Conservation (phyloP, 2,888 invertebrate genomes). For the Drosophila mayaguana region DNA sequence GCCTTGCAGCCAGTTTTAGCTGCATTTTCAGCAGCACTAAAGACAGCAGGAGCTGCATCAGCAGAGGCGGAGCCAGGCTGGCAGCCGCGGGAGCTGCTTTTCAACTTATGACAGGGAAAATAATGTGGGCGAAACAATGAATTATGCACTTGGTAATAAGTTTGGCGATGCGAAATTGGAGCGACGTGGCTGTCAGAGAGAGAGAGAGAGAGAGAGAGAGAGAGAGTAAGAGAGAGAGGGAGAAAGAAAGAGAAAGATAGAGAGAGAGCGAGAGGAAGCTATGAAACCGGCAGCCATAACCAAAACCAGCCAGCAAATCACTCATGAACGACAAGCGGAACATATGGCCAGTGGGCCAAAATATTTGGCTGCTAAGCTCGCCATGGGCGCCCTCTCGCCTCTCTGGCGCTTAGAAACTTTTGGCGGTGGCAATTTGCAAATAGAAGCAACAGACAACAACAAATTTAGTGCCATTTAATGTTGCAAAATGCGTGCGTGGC, state of each 20-base stretch:
- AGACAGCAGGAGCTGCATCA: background rate
- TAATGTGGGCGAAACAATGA: conserved; percentile 81
- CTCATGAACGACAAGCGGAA: conserved; percentile 71
- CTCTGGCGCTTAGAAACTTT: conserved; percentile 52
- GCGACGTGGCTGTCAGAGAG: conserved; percentile 42
- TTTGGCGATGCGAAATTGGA: conserved; percentile 72
- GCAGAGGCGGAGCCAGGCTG: background rate
- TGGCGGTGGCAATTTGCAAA: conserved; percentile 70
- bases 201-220: background rate
- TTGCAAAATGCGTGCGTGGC: conserved; percentile 77
- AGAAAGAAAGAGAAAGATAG: background rate
- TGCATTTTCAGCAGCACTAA: conserved; percentile 7
- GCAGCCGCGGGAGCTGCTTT: conserved; percentile 32
- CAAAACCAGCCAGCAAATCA: conserved; percentile 69
- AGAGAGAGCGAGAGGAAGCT: background rate
- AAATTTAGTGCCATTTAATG: conserved; percentile 80
- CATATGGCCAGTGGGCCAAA: conserved; percentile 57
- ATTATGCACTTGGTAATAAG: conserved; percentile 80
- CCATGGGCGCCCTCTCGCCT: background rate
- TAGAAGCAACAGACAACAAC: conserved; percentile 72
- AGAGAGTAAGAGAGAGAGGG: background rate
- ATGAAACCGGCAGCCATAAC: conserved; percentile 39
- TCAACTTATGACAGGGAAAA: conserved; percentile 76
- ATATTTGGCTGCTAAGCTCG: conserved; percentile 16
- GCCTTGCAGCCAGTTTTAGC: conserved; percentile 68